Evolutionary conservation across 2,113 vertebrate genomes (phyloP).

Genomic region (Notechis scutatus): DNA sequence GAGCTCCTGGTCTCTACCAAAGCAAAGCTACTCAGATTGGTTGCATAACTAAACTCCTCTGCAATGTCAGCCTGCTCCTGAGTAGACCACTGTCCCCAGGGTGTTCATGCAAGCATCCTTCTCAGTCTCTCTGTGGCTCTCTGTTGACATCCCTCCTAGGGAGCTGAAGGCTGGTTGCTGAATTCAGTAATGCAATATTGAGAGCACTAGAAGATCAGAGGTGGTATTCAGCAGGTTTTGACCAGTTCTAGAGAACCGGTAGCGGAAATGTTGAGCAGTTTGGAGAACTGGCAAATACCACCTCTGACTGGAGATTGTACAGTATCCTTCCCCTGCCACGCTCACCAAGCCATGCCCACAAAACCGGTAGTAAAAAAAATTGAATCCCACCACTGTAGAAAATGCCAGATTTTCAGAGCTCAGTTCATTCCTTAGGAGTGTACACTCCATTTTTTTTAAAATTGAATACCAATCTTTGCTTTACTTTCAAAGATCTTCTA

Average conservation of each 20-base stretch:
- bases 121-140: background rate
- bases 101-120: background rate
- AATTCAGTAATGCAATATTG: background rate
- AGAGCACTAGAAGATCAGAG: background rate
- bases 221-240: too few species aligned
- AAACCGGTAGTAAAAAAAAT: too few species aligned
- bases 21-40: background rate
- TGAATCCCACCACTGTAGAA: too few species aligned
- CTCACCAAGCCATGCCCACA: too few species aligned
- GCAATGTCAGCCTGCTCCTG: background rate
- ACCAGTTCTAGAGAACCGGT: too few species aligned
- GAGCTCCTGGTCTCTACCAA: background rate
- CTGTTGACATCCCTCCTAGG: background rate
- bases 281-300: too few species aligned
- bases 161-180: background rate
- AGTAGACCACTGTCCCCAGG: background rate
- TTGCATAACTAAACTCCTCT: background rate
- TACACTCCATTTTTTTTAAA: background rate
- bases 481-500: background rate
- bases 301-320: too few species aligned
- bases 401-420: background rate
- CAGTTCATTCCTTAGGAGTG: background rate
- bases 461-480: background rate
- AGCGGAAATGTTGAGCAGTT: too few species aligned
- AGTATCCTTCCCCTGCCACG: too few species aligned